Evolutionary conservation across 2,888 invertebrate genomes (phyloP).

Genomic region (Hemistola chrysoprasaria): DNA sequence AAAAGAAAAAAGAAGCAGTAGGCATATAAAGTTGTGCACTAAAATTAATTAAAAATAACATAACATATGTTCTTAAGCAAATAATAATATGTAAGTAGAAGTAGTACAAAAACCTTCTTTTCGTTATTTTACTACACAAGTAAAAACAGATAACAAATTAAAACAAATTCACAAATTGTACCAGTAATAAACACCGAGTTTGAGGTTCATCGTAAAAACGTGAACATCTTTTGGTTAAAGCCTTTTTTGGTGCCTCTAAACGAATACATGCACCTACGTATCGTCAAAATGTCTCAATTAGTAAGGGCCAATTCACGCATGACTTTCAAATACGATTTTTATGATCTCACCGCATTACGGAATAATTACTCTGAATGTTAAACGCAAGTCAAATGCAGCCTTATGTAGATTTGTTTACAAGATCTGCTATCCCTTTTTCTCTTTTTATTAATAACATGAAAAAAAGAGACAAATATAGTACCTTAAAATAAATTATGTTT

Average conservation of each 20-base stretch:
- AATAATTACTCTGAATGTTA: constrained; percentile 33
- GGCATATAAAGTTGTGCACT: too few species aligned
- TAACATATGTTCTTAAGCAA: too few species aligned
- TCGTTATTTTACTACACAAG: too few species aligned
- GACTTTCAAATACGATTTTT: constrained; percentile 49
- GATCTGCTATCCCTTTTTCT: too few species aligned
- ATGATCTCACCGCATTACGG: constrained; percentile 39
- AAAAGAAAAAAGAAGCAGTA: too few species aligned
- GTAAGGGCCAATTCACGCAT: constrained; percentile 35
- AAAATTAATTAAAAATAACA: too few species aligned
- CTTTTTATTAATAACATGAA: too few species aligned
- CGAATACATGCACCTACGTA: constrained; percentile 21
- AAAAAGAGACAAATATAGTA: too few species aligned
- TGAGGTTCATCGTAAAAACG: constrained; percentile 2
- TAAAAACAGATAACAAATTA: constrained; percentile 5
- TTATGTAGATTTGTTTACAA: too few species aligned
- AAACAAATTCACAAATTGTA: constrained; percentile 5
- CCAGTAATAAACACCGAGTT: constrained; percentile 5
- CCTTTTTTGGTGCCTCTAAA: constrained; percentile 15
- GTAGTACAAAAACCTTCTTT: too few species aligned
- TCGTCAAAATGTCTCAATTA: constrained; percentile 55
- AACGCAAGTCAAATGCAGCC: constrained; percentile 24
- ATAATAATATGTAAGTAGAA: too few species aligned
- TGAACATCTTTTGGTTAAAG: constrained; percentile 4
- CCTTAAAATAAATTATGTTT: too few species aligned